phyloP scores from a whole-genome alignment of 2,888 invertebrate genomes.

The Cancer borealis region DNA sequence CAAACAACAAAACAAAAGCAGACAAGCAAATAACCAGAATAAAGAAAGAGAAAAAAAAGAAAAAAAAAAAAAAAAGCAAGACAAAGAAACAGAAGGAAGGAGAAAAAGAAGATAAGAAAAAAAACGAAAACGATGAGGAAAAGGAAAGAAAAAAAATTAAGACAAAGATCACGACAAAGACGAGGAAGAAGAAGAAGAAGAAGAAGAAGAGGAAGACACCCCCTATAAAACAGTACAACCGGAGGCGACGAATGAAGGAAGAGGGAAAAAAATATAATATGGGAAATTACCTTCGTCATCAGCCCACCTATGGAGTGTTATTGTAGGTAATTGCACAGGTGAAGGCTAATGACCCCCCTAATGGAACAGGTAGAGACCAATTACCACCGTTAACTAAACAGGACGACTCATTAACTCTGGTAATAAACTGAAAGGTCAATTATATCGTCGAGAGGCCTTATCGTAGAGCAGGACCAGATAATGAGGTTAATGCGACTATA shows the following conservation, averaged over 20 bases:
- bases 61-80: too few relatives aligned
- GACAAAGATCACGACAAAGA: neutral
- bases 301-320: slow-evolving; percentile 23
- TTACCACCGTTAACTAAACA: neutral
- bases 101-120: too few relatives aligned
- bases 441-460: slow-evolving; percentile 19
- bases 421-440: neutral
- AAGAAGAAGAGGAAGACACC: neutral
- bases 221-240: neutral
- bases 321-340: neutral
- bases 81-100: too few relatives aligned
- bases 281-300: neutral
- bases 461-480: neutral
- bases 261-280: neutral
- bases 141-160: too few relatives aligned
- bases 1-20: too few relatives aligned
- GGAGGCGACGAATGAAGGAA: neutral
- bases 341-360: neutral
- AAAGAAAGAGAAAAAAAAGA: too few relatives aligned
- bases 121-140: too few relatives aligned
- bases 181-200: neutral
- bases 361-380: neutral
- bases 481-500: neutral
- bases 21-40: too few relatives aligned
- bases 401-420: slow-evolving; percentile 2